phyloP scores from a whole-genome alignment of 2,888 invertebrate species.

The Catocala fraxini region DNA sequence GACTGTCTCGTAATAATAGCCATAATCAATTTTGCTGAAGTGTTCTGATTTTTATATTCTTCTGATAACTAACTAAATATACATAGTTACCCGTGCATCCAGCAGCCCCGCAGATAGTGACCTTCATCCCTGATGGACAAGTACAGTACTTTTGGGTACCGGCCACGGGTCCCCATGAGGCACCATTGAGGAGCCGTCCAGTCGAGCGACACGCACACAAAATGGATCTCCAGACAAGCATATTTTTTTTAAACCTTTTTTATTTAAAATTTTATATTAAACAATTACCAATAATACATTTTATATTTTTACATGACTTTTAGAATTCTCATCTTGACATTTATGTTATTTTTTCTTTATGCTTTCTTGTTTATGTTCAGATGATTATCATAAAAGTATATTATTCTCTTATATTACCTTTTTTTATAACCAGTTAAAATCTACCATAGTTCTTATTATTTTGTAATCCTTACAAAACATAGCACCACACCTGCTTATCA shows the following conservation, averaged over 20 bases:
- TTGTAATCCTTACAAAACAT: no score
- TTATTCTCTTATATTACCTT: not conserved
- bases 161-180: no score
- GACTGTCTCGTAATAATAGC: no score
- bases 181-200: slow-evolving; percentile 19
- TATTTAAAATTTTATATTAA: slow-evolving; percentile 1
- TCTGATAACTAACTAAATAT: no score
- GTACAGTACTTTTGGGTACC: slow-evolving; percentile 55
- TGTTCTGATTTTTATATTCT: no score
- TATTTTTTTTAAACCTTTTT: slow-evolving; percentile 42
- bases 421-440: no score
- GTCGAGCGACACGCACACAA: slow-evolving; percentile 26
- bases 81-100: slow-evolving; percentile 77
- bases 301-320: slow-evolving; percentile 20
- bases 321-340: slow-evolving; percentile 27
- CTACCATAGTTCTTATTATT: no score
- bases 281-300: slow-evolving; percentile 4
- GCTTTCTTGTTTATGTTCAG: slow-evolving; percentile 1
- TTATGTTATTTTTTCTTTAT: slow-evolving; percentile 14
- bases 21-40: no score
- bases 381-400: not conserved
- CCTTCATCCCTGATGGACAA: slow-evolving; percentile 81
- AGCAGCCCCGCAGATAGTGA: slow-evolving; percentile 86
- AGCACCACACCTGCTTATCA: no score
- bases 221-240: slow-evolving; percentile 39